Evolutionary conservation across 2,113 vertebrate species (phyloP).

Genomic region (Cygnus buccinator): DNA sequence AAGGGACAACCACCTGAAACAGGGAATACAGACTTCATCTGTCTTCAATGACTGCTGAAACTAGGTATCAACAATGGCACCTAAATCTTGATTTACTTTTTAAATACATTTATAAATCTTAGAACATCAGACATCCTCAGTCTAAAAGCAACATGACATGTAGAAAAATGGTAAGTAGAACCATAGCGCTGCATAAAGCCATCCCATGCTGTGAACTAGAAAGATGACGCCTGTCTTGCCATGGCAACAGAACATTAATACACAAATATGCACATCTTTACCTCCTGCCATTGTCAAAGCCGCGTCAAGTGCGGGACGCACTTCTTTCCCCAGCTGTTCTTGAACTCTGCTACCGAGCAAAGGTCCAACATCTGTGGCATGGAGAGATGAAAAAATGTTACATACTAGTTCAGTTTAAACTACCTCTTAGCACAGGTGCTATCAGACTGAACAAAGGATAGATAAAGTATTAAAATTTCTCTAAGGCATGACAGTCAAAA

Average conservation of each 20-base stretch:
- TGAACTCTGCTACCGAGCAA: slow-evolving; percentile 86
- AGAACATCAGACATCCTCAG: neutral
- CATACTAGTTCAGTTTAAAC: neutral
- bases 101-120: neutral
- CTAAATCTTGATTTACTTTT: neutral
- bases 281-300: slow-evolving; percentile 86
- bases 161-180: neutral
- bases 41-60: neutral
- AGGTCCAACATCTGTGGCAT: slow-evolving; percentile 82
- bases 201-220: neutral
- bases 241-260: neutral
- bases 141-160: neutral
- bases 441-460: neutral
- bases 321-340: slow-evolving; percentile 81
- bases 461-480: neutral
- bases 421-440: neutral
- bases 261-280: slow-evolving; percentile 58
- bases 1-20: neutral
- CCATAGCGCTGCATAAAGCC: neutral
- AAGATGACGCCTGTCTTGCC: neutral
- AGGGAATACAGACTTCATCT: neutral
- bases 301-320: slow-evolving; percentile 83
- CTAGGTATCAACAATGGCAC: neutral
- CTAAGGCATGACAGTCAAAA: neutral
- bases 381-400: neutral